phyloP scores from a whole-genome alignment of 2,888 invertebrate species.

The Drosophila neutralis region DNA sequence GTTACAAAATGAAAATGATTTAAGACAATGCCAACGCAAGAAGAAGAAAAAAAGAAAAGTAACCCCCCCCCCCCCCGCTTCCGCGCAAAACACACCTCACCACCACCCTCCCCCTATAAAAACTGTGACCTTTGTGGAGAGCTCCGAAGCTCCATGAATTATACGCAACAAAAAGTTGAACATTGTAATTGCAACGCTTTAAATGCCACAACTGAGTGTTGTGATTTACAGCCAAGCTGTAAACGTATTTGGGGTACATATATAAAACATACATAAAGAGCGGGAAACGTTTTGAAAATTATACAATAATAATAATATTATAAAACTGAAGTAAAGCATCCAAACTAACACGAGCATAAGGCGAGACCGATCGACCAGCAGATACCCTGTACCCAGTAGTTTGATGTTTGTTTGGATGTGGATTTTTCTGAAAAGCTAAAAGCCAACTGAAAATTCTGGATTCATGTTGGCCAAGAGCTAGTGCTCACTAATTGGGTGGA shows the following conservation, averaged over 20 bases:
- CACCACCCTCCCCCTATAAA: neutral
- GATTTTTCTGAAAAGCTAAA: neutral
- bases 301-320: neutral
- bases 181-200: conserved; percentile 77
- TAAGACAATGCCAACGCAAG: conserved; percentile 57
- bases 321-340: neutral
- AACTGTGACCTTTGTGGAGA: conserved; percentile 7
- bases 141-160: conserved; percentile 38
- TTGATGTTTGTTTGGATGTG: neutral
- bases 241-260: neutral
- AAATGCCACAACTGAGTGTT: conserved; percentile 49
- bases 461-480: neutral
- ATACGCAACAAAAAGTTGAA: conserved; percentile 62
- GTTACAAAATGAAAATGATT: conserved; percentile 78
- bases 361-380: neutral
- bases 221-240: conserved; percentile 49
- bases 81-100: neutral
- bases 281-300: neutral
- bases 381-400: neutral
- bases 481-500: neutral
- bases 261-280: neutral
- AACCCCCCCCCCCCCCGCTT: neutral
- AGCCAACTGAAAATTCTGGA: neutral
- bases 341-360: neutral
- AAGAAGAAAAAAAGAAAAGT: neutral